Evolutionary conservation across 2,797 vertebrate species (phyloP).

Genomic region (Bradypus variegatus): DNA sequence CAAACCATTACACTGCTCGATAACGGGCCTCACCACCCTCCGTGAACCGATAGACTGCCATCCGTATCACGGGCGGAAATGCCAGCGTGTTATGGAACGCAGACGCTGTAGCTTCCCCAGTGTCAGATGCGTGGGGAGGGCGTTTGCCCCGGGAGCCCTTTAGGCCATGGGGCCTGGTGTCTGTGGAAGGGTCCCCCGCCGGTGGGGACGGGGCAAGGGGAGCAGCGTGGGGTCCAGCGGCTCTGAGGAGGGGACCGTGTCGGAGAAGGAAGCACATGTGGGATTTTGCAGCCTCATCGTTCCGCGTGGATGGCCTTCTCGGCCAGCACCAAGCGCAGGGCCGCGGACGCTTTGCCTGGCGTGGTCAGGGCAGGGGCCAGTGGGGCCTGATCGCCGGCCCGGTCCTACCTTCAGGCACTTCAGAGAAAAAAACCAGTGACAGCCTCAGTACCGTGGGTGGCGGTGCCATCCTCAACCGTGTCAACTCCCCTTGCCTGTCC

Average conservation of each 20-base stretch:
- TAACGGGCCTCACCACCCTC: constrained; percentile 70
- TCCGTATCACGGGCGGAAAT: constrained; percentile 64
- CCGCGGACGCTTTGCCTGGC: too few relatives aligned
- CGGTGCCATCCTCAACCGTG: constrained; percentile 56
- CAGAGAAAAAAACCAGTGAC: constrained; percentile 74
- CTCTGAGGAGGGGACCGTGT: too few relatives aligned
- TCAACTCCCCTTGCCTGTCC: constrained; percentile 51
- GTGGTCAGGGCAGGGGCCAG: too few relatives aligned
- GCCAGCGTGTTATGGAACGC: constrained; percentile 80
- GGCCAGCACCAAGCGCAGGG: constrained; percentile 44
- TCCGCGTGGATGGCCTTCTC: constrained; percentile 65
- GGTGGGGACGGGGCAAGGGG: constrained; percentile 43
- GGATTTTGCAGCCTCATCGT: constrained; percentile 71
- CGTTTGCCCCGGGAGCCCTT: constrained; percentile 73
- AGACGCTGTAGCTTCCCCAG: constrained; percentile 70
- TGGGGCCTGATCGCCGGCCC: constrained; percentile 65
- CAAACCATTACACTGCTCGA: constrained; percentile 69
- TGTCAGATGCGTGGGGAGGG: constrained; percentile 35
- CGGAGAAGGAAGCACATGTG: constrained; percentile 74
- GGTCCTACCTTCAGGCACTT: constrained; percentile 79
- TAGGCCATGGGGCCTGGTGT: constrained; percentile 68
- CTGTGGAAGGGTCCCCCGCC: constrained; percentile 64
- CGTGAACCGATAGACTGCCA: constrained; percentile 62
- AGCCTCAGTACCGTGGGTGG: constrained; percentile 65
- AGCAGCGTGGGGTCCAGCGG: constrained; percentile 37